Base-by-base conservation (phyloP, 2,113 vertebrate species). In the Tachysurus vachellii region DNA sequence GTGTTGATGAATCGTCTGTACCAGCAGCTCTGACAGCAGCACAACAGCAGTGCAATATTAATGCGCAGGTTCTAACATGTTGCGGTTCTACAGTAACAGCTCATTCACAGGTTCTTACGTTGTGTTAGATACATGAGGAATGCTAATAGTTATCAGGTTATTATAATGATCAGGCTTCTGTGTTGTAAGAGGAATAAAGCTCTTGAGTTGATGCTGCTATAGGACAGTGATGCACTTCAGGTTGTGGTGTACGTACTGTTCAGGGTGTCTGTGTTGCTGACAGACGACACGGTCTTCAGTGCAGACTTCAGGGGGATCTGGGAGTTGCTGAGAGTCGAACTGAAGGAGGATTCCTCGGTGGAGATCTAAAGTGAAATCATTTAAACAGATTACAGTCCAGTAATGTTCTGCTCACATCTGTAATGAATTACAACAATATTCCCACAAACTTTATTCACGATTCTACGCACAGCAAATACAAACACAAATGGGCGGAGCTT, bases 241-340 rank as follows among this genome's bases (percentile, higher is more conserved):
- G 42, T 9, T 44, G 21, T 9, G 5, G 86, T 71, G 79, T 88
- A 93, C 94, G 53, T 93, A 98, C 98, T 95, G 16, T 94, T 90
- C 47, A 95, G 89, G 0, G 93, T 93, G 82, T 97, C 96, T 0
- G 93, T 89, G 89, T 93, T 90, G 85, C 91, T 93, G 91, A 96
- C 95, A 85, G 94, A 93, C 2, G 94, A 91, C 75, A 94, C 93
- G 21, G 96, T 95, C 93, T 99, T 99, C 89, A 99, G 91, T 0
- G 96, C 97, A 0, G 97, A 97, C 90, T 99, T 99, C 89, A 99
- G 94, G 70, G 98, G 97, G 84, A 98, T 97, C 85, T 95, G 96
- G 53, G 92, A 85, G 11, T 95, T 94, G 2, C 93, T 87, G 0
- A 87, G 96, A 10, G 93, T 76, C 0, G 95, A 95, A 87, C 93